Base-by-base conservation (phyloP, 2,797 vertebrate genomes). In the Cercopithecus hamlyni region DNA sequence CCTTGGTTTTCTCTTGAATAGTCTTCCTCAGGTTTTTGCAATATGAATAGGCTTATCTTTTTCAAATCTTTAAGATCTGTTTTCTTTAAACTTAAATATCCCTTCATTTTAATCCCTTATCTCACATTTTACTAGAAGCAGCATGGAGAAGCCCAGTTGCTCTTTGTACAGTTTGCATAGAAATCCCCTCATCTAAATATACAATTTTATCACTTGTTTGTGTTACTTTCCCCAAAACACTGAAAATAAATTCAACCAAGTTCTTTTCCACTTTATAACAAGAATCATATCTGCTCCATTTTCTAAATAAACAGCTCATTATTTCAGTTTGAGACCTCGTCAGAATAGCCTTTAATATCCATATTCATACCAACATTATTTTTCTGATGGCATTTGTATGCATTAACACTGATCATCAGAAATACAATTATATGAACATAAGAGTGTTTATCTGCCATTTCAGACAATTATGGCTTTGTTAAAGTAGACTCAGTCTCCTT, bases 401-500 rank as follows among this genome's bases (percentile, higher is more conserved):
- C 9, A 27, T 13, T 8, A 55, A 26, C 36, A 43, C 4, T 5
- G 8, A n/a, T 27, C 7, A 5, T 14, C 8, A 90, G 7, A 26
- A 26, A 55, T 26, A 27, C 7, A 7, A 52, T 39, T 30, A 30
- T 36, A 36, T 8, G 4, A 55, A 36, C 7, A 30, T 61, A 33
- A 43, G 20, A 39, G 72, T 36, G 20, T 30, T 17, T 30, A 4
- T 3, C 73, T 79, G 19, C 11, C 33, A 8, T 45, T 73, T 84
- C 58, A 75, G 72, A 80, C 72, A 33, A 3, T 12, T 22, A 4
- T 19, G 13, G 1, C 14, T 88, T 48, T 64, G 1, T 36, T 2
- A 7, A 79, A 70, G 22, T 33, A n/a, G 0, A 41, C 10, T 7
- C 4, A 14, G 39, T 33, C 9, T 1, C 19, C 26, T n/a, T 9